phyloP scores from a whole-genome alignment of 2,113 vertebrate species.

The Pandion haliaetus region DNA sequence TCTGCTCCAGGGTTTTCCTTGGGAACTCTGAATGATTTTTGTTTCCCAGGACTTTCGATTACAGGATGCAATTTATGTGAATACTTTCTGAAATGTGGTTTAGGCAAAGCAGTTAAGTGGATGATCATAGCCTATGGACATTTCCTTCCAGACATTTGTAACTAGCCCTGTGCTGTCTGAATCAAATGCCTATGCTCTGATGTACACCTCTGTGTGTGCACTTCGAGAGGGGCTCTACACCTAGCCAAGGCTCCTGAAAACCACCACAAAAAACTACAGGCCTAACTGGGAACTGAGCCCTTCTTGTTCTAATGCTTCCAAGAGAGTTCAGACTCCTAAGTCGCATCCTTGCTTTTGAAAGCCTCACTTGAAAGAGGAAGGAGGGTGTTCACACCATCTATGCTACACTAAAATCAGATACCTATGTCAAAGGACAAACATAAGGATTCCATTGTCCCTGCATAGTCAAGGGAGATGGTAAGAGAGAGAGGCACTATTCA shows the following conservation, averaged over 20 bases:
- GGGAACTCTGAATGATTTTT: constrained; percentile 45
- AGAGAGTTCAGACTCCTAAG: neutral
- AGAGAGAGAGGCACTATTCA: neutral
- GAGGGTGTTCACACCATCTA: neutral
- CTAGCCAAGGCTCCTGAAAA: neutral
- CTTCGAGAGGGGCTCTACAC: neutral
- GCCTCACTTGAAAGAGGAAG: neutral
- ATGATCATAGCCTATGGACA: neutral
- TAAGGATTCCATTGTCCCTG: neutral
- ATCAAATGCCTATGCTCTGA: neutral
- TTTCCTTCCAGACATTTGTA: neutral
- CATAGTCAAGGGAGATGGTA: neutral
- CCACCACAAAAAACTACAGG: neutral
- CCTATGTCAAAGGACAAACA: neutral
- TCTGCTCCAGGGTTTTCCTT: constrained; percentile 31
- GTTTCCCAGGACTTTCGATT: constrained; percentile 57
- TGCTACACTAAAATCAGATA: neutral
- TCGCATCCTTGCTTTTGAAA: neutral
- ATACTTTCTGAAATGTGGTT: constrained; percentile 41
- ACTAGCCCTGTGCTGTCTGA: neutral
- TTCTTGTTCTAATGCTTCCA: neutral
- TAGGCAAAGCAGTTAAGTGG: neutral
- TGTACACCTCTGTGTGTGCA: neutral
- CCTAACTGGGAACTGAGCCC: neutral
- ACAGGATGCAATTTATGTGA: constrained; percentile 51